phyloP scores from a whole-genome alignment of 2,113 vertebrate species.

The Macrotus californicus region DNA sequence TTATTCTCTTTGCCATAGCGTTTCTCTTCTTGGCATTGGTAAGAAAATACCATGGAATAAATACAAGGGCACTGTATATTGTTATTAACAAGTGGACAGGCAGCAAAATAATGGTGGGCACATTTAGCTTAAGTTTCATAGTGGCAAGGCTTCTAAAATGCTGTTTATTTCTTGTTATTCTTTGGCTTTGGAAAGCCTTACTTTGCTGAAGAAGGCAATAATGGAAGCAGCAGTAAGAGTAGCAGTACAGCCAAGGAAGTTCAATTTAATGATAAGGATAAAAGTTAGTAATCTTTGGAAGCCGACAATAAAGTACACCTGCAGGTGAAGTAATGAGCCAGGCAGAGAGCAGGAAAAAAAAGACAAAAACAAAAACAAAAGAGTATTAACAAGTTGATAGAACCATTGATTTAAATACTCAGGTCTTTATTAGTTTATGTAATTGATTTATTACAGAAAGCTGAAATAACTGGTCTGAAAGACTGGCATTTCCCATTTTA shows the following conservation, averaged over 20 bases:
- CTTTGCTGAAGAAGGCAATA: constrained; percentile 74
- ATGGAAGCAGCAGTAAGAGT: constrained; percentile 72
- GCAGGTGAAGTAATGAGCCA: constrained; percentile 75
- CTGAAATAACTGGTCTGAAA: constrained; percentile 73
- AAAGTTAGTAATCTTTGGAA: constrained; percentile 83
- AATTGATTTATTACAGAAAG: constrained; percentile 65
- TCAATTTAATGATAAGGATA: constrained; percentile 74
- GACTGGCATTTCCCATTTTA: constrained; percentile 50
- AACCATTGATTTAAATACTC: constrained; percentile 69
- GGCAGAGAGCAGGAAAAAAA: constrained; percentile 77
- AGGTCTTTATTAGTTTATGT: constrained; percentile 68
- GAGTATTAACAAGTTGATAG: constrained; percentile 78
- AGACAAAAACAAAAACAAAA: constrained; percentile 60
- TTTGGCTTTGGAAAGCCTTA: constrained; percentile 70
- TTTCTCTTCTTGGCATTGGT: constrained; percentile 89
- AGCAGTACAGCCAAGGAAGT: constrained; percentile 70
- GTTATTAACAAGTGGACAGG: constrained; percentile 93
- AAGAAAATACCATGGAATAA: constrained; percentile 98
- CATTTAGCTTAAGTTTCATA: constrained; percentile 87
- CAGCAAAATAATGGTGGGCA: constrained; percentile 86
- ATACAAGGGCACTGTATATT: constrained; percentile 92
- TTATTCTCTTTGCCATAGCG: constrained; percentile 87
- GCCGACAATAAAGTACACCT: constrained; percentile 76
- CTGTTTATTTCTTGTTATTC: constrained; percentile 66
- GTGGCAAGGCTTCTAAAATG: constrained; percentile 66